These are phyloP conservation scores for Amiota mariae DNA, from an alignment of 2,888 invertebrate species.

Conservation along the genomic window DNA sequence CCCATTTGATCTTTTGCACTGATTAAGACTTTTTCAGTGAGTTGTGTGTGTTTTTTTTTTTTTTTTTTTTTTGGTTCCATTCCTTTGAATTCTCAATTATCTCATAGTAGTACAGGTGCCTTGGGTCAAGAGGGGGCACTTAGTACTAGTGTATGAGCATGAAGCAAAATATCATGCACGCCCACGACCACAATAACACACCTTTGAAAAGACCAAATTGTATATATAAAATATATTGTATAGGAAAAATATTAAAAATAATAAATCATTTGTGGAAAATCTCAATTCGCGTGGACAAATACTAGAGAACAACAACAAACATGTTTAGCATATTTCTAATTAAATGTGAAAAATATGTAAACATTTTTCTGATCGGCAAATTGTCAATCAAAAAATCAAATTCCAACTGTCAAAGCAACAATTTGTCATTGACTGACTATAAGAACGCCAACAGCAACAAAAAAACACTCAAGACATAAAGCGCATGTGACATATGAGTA, in stretches of 20 bases:
- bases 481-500: slow-evolving; percentile 58
- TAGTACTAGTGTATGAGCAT: neutral
- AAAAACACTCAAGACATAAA: slow-evolving; percentile 50
- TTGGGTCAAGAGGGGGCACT: neutral
- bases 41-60: neutral
- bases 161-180: neutral
- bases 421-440: slow-evolving; percentile 50
- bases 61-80: neutral
- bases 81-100: neutral
- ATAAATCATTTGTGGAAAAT: too few species aligned
- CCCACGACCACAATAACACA: neutral
- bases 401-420: slow-evolving; percentile 60
- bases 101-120: slow-evolving; percentile 19
- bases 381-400: slow-evolving; percentile 67
- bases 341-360: slow-evolving; percentile 19
- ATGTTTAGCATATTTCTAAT: slow-evolving; percentile 27
- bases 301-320: neutral
- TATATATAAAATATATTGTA: neutral
- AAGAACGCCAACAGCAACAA: slow-evolving; percentile 37
- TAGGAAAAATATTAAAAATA: too few species aligned
- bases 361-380: slow-evolving; percentile 26
- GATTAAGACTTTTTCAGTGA: slow-evolving; percentile 10
- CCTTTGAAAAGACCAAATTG: neutral
- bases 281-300: too few species aligned
- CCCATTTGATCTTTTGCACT: slow-evolving; percentile 2